phyloP scores from a whole-genome alignment of 2,113 vertebrate genomes.

The Archilochus colubris region DNA sequence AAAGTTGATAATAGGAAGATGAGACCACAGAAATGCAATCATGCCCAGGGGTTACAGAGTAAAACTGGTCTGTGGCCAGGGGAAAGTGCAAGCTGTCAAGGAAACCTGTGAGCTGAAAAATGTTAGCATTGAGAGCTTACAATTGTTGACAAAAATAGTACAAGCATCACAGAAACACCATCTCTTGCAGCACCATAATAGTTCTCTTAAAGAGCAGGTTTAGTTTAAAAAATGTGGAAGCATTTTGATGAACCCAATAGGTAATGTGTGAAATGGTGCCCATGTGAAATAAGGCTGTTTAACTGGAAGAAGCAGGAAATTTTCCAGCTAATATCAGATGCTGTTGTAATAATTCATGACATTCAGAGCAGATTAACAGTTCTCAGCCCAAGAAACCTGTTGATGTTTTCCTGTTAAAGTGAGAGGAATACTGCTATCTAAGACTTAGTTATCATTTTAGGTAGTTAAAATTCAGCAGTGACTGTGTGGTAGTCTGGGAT shows the following conservation, averaged over 20 bases:
- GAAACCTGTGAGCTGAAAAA: not conserved
- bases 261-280: not conserved
- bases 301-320: slow-evolving; percentile 14
- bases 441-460: not conserved
- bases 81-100: not conserved
- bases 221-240: not conserved
- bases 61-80: not conserved
- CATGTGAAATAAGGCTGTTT: slow-evolving; percentile 8
- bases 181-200: not conserved
- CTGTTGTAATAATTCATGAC: slow-evolving; percentile 4
- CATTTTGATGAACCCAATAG: not conserved
- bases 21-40: not conserved
- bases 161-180: not conserved
- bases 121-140: not conserved
- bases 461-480: not conserved
- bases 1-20: not conserved
- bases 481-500: not conserved
- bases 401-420: slow-evolving; percentile 27
- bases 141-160: not conserved
- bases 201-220: not conserved
- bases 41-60: not conserved
- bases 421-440: not conserved
- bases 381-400: not conserved
- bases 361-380: slow-evolving; percentile 5
- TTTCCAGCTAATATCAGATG: not conserved